Base-by-base conservation (phyloP, 2,113 vertebrate genomes). In the Crocuta crocuta region DNA sequence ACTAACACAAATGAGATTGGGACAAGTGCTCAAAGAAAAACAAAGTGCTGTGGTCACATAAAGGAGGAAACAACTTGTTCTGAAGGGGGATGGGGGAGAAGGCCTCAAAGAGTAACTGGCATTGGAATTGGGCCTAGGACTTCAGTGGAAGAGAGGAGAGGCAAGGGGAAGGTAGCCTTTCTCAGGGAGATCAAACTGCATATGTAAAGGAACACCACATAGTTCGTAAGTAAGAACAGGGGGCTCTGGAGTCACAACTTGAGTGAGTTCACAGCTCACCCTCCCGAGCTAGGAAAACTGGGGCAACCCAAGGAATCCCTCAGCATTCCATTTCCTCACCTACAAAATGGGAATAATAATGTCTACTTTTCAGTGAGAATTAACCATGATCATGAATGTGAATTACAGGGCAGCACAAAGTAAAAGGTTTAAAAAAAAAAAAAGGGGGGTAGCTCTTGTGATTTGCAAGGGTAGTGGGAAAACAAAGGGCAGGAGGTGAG, bases 1-100 rank as follows among this genome's bases (percentile, higher is more conserved):
- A 39, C 26, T 35, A 85, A 95, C 61, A 80, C 61, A 90, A 84
- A 94, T 91, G 65, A 45, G 23, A 93, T 3, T 53, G 7, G 35
- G 48, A 85, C 58, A 80, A 91, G 45, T n/a, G 39, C 23, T 94
- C 45, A 91, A 55, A 94, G 16, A 96, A 61, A 80, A 94, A 82
- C 55, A 90, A 88, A 87, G 31, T 76, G 8, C 74, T 65, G 35
- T 61, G 33, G 10, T 94, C 58, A 93, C 82, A 74, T 28, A 65
- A 43, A 97, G 12, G 24, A 81, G 26, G 71, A 89, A 93, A 91
- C 71, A 86, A 61, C 33, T 70, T 24, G 73, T 45, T 53, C 83
- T 66, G 43, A 66, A 61, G 45, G 39, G 55, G 28, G 13, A 61
- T 4, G 7, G 43, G 55, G 33, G 17, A 15, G 7, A 3, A 26